Percentiles rank a stretch among this genome's conserved stretches.
Evolutionary conservation across 2,113 vertebrate species (phyloP).

Genomic region (Strigops habroptila): DNA sequence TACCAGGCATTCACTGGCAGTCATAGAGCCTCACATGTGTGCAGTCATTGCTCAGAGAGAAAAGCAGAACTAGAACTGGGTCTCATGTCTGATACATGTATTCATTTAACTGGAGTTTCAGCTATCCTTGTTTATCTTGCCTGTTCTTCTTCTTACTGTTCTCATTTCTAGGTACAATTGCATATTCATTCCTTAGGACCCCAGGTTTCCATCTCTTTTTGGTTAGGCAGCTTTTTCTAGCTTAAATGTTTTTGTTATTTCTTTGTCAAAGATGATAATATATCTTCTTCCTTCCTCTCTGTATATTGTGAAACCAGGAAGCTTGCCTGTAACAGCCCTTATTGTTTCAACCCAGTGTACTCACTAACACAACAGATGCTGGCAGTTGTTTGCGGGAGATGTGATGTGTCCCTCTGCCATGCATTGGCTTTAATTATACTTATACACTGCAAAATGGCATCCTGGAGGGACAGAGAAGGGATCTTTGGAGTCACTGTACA

Average conservation of each 20-base stretch:
- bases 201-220: background rate
- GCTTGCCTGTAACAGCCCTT: background rate
- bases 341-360: background rate
- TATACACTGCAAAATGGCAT: conserved; percentile 52
- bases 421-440: conserved; percentile 36
- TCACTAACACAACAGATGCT: background rate
- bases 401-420: background rate
- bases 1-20: background rate
- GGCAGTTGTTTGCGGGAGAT: background rate
- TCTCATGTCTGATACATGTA: background rate
- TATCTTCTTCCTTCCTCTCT: background rate
- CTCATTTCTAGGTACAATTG: background rate
- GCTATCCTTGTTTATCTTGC: background rate
- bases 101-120: background rate
- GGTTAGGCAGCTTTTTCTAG: background rate
- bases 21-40: background rate
- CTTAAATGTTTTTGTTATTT: background rate
- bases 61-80: background rate
- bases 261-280: background rate
- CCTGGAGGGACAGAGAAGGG: background rate
- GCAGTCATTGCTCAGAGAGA: background rate
- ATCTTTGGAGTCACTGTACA: background rate
- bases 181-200: background rate
- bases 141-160: background rate
- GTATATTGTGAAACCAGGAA: background rate